Percentiles rank a stretch among this genome's conserved stretches.
Conservation (phyloP, 2,797 vertebrate species). For the Hoplostethus mediterraneus region DNA sequence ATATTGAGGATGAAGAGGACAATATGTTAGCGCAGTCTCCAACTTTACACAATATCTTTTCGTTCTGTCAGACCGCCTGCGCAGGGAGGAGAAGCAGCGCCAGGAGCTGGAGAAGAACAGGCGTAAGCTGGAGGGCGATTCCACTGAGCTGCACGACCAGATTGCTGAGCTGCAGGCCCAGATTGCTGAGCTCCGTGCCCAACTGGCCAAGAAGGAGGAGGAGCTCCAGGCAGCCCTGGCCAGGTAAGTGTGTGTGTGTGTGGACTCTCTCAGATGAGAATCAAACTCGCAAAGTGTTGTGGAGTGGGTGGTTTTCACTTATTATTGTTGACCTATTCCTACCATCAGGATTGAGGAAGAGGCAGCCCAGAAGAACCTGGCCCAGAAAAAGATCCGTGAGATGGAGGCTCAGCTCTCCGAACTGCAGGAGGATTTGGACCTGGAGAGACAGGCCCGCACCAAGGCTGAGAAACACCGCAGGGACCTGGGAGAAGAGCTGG, state of each 20-base stretch:
- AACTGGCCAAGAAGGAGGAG: slow-evolving; percentile 97
- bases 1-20: too few relatives aligned
- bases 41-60: background rate
- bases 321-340: background rate
- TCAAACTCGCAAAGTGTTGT: background rate
- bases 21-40: background rate
- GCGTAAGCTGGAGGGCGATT: slow-evolving; percentile 96
- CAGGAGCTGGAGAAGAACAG: slow-evolving; percentile 98
- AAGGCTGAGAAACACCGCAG: slow-evolving; percentile 97
- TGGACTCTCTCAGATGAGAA: too few relatives aligned
- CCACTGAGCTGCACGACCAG: slow-evolving; percentile 92
- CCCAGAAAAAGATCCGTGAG: slow-evolving; percentile 97
- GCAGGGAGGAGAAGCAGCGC: slow-evolving; percentile 95
- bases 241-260: slow-evolving; percentile 82
- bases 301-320: background rate
- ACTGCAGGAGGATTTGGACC: slow-evolving; percentile 97
- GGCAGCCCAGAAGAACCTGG: slow-evolving; percentile 94
- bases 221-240: slow-evolving; percentile 95
- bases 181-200: slow-evolving; percentile 95
- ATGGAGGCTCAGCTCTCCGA: slow-evolving; percentile 96
- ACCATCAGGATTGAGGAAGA: slow-evolving; percentile 94
- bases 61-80: slow-evolving; percentile 89
- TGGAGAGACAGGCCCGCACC: slow-evolving; percentile 89
- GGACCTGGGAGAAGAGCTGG: slow-evolving; percentile 97
- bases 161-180: slow-evolving; percentile 97